Evolutionary conservation across 1,140 invertebrate species (phyloP).

Genomic region (Berghia stephanieae): DNA sequence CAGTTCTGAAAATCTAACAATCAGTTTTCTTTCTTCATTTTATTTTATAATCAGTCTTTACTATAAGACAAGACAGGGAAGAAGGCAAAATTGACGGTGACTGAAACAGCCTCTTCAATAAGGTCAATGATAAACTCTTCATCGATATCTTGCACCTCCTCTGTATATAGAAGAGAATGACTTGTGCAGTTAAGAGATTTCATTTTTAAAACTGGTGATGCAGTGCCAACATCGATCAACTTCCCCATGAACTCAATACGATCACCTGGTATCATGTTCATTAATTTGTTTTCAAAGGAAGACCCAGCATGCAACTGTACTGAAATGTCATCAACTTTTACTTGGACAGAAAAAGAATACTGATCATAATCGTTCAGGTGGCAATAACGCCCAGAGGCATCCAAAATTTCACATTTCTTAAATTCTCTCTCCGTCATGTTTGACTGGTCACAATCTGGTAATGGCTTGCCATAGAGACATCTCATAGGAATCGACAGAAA

Average conservation of each 20-base stretch:
- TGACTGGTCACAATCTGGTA: conserved; percentile 43
- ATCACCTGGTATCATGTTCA: conserved; percentile 40
- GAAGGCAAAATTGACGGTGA: conserved; percentile 57
- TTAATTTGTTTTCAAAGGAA: conserved; percentile 43
- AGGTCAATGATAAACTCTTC: conserved; percentile 39
- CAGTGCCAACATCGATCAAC: conserved; percentile 42
- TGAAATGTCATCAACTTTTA: conserved; percentile 20
- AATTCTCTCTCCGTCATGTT: conserved; percentile 35
- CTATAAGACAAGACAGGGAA: conserved; percentile 56
- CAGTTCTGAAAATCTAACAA: too few relatives aligned
- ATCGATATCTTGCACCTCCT: conserved; percentile 41
- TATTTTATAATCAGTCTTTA: too few relatives aligned
- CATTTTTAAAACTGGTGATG: conserved; percentile 43
- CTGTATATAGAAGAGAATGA: conserved; percentile 41
- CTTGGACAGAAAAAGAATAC: conserved; percentile 42
- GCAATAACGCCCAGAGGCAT: conserved; percentile 42
- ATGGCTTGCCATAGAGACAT: conserved; percentile 53
- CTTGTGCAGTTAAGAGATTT: conserved; percentile 46
- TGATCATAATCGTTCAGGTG: conserved; percentile 48
- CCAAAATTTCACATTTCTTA: conserved; percentile 47
- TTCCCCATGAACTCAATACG: conserved; percentile 45
- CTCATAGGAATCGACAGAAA: conserved; percentile 50
- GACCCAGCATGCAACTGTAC: conserved; percentile 43
- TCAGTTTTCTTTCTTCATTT: too few relatives aligned
- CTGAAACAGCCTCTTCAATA: conserved; percentile 43